A percentile compares a stretch with the other conserved stretches of the same genome.
Evolutionary conservation across 2,113 vertebrate species (phyloP).

Genomic region (Micronisus gabar): DNA sequence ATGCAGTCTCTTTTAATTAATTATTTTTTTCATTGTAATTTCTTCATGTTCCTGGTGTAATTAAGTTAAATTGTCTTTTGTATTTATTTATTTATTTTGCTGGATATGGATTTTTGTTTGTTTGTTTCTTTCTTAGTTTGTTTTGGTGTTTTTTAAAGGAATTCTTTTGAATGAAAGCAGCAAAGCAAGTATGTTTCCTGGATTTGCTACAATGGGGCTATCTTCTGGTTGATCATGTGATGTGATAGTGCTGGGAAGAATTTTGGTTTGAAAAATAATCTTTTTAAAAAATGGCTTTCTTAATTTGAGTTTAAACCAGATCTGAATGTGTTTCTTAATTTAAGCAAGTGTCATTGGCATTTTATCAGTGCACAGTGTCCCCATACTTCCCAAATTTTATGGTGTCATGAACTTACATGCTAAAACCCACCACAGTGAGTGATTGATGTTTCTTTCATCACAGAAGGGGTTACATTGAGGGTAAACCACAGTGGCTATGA

Average conservation of each 20-base stretch:
- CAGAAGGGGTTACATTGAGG: not conserved
- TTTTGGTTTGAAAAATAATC: slow-evolving; percentile 25
- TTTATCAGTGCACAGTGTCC: not conserved
- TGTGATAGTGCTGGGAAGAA: not conserved
- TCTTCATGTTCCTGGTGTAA: not conserved
- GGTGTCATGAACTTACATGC: slow-evolving; percentile 12
- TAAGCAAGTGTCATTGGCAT: not conserved
- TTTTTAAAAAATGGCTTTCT: not conserved
- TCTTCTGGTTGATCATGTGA: not conserved
- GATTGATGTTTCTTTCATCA: slow-evolving; percentile 39
- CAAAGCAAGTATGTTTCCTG: not conserved
- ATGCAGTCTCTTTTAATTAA: not conserved
- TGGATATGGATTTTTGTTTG: not conserved
- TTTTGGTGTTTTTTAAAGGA: not conserved
- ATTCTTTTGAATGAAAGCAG: not conserved
- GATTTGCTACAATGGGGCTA: not conserved
- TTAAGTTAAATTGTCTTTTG: not conserved
- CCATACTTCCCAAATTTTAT: slow-evolving; percentile 13
- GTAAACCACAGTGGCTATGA: slow-evolving; percentile 33
- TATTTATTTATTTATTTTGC: not conserved
- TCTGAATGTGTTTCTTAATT: not conserved
- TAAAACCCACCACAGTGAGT: slow-evolving; percentile 30
- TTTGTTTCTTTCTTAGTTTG: not conserved
- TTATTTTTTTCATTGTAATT: not conserved
- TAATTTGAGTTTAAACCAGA: slow-evolving; percentile 3